Conservation (phyloP, 2,113 vertebrate genomes). For the Pteruthius melanotis region DNA sequence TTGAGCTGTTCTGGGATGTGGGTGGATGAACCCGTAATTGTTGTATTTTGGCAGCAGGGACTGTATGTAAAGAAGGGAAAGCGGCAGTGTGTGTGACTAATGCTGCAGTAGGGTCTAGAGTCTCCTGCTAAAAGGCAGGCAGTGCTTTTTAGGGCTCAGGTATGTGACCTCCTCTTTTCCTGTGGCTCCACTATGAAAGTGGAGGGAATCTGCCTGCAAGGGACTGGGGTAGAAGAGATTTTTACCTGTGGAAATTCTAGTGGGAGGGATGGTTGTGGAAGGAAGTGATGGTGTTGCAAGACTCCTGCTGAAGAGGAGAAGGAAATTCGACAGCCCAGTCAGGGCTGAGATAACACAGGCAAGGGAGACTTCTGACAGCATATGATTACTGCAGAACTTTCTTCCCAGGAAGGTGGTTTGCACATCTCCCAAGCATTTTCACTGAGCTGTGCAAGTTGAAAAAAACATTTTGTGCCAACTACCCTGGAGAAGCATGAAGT, state of each 20-base stretch:
- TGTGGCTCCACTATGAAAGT: background rate
- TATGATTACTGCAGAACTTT: background rate
- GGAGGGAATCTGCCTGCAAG: slow-evolving; percentile 11
- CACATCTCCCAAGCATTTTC: background rate
- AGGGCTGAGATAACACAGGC: background rate
- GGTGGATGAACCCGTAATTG: background rate
- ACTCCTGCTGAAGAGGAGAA: background rate
- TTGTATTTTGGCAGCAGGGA: slow-evolving; percentile 47
- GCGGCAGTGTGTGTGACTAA: slow-evolving; percentile 17
- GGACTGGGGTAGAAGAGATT: background rate
- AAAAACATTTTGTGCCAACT: background rate
- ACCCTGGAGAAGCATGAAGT: background rate
- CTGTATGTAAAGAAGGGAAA: slow-evolving; percentile 52
- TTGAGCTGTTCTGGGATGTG: background rate
- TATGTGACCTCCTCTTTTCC: slow-evolving; percentile 5
- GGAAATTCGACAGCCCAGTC: background rate
- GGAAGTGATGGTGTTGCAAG: background rate
- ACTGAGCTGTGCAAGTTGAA: background rate
- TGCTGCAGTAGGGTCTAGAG: slow-evolving; percentile 37
- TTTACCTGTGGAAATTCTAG: background rate
- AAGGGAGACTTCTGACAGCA: background rate
- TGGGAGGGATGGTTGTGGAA: slow-evolving; percentile 12
- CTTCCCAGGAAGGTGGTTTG: background rate
- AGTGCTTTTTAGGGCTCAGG: background rate
- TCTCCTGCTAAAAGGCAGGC: slow-evolving; percentile 29